A percentile compares a stretch with the other conserved stretches of the same genome.
Conservation (phyloP, 2,797 vertebrate genomes). For the Rallus crepitans region DNA sequence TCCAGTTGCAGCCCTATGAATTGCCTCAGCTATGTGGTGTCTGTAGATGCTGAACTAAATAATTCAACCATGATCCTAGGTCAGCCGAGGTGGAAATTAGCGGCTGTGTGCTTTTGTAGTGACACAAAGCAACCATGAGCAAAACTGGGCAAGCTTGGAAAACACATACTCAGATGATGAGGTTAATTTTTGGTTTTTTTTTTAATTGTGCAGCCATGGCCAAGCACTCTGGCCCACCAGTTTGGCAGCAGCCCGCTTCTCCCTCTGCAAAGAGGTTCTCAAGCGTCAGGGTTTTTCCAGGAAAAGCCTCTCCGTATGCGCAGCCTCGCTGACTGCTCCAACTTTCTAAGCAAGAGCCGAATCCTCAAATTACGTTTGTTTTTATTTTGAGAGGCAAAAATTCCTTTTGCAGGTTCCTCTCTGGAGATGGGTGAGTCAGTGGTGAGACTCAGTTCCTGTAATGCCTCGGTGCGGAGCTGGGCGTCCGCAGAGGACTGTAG, state of each 20-base stretch:
- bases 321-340: background rate
- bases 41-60: background rate
- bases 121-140: background rate
- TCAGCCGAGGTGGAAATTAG: background rate
- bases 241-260: background rate
- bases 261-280: background rate
- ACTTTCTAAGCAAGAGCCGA: background rate
- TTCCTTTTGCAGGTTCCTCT: background rate
- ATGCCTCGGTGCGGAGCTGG: background rate
- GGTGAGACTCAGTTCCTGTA: background rate
- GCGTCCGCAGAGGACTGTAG: background rate
- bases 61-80: background rate
- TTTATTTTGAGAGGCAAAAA: background rate
- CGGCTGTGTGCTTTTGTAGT: background rate
- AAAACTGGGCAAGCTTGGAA: background rate
- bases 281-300: background rate
- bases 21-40: background rate
- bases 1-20: background rate
- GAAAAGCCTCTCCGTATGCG: background rate
- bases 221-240: background rate
- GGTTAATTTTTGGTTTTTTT: constrained; percentile 28
- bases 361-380: background rate
- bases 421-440: constrained; percentile 3
- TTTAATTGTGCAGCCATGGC: background rate
- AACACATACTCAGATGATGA: background rate